Evolutionary conservation across 35 echinoderm and acorn worm genomes (phyloP), one percentile per base, ranked within the genome.

Genomic region (Patiria miniata): DNA sequence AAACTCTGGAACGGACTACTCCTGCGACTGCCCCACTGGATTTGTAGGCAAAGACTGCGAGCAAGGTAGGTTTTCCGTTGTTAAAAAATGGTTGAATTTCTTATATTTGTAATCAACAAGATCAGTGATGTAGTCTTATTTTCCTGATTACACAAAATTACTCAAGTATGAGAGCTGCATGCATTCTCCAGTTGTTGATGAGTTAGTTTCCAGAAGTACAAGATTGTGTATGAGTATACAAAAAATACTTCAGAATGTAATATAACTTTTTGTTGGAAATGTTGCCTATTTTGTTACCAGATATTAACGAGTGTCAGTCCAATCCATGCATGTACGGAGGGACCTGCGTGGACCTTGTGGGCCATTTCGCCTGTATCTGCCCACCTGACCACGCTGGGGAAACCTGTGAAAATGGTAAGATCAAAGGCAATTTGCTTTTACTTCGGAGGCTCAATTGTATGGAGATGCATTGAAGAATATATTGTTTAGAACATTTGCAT

Each of bases 21-120:
- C 79, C 12, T 97, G 95, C 77, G 58, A 54, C 12, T 97, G 95
- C 73, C 91, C 91, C 21, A 73, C 2, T 26, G 92, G 87, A 51
- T 94, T 40, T 19, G 28, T 83, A 29, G 92, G 92, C 15, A 79
- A 79, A 30, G 79, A 94, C 54, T 94, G 92, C 82, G 83, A 89
- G 68, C 44, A 76, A 58, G 87, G 92, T 94, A 81, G 86, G 92
- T 57, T 47, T 47, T n/a, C n/a, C n/a, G n/a, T n/a, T n/a, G n/a
- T n/a, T 28, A 73, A 21, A n/a, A 73, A 14, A 57, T 57, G n/a
- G 54, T 57, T 14, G 10, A n/a, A 14, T 57, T 14, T 57, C 10
- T 57, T 57, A n/a, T n/a, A 10, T n/a, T 57, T 57, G 10, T 14
- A 14, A 57, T 14, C 54, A 57, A n/a, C 54, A 57, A n/a, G 10